Base-by-base conservation (phyloP, 2,888 invertebrate genomes). In the Geophilus truncorum region DNA sequence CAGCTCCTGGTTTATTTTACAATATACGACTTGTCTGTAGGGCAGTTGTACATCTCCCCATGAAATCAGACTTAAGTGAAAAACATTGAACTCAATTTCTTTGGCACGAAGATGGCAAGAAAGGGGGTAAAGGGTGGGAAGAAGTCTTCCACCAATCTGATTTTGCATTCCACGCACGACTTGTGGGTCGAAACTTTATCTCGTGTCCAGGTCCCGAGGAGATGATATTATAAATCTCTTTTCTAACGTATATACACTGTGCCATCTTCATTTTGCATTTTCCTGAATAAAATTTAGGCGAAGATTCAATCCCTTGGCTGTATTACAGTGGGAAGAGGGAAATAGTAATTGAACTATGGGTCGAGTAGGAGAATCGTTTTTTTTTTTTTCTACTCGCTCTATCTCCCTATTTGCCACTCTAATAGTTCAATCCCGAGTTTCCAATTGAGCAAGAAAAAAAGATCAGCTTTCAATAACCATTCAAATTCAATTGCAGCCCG, bases 181-280 rank as follows among this genome's bases (percentile, higher is more conserved):
- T 23, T 70, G 70, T 70, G 70, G 70, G 70, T 70, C 70, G 70
- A 70, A 70, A 70, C 70, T 70, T 70, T 70, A 70, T 70, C 70
- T 70, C 70, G 3, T 25, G 70, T 70, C 70, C 70, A 70, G 28
- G 70, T 70, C 70, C 70, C 28, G 70, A 70, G 70, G 70, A 70
- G 70, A 70, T 70, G 70, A 70, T 70, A 70, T 70, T 70, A 70
- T 70, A 70, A 70, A 70, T 70, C 70, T 70, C 70, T 23, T 62
- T 70, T 70, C 70, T 70, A 70, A 70, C 70, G 28, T 70, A 70
- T 28, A 70, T 28, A 70, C 28, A 23, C 70, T 25, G 25, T 12
- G 12, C 10, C 70, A 25, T 70, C 70, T 70, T 70, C 70, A 70
- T 70, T 70, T 28, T 25, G 70, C 70, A 70, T 70, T 70, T 70